phyloP scores from a whole-genome alignment of 2,113 vertebrate genomes.

The Felis catus region DNA sequence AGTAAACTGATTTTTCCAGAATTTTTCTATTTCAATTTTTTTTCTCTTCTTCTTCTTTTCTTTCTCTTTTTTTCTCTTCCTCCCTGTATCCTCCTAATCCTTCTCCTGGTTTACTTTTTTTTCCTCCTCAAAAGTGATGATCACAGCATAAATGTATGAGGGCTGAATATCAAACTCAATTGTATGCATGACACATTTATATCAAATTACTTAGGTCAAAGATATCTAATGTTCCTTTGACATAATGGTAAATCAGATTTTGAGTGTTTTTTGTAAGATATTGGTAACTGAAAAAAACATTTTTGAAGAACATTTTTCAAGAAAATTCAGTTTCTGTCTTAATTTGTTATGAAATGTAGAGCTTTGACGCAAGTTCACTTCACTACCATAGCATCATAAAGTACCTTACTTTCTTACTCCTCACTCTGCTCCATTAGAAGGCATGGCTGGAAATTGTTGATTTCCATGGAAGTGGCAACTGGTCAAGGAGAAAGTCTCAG shows the following conservation, averaged over 20 bases:
- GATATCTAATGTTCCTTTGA: neutral
- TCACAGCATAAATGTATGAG: neutral
- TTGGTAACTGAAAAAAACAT: neutral
- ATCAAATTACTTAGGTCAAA: neutral
- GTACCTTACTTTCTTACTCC: neutral
- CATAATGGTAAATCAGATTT: neutral
- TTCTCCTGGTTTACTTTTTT: neutral
- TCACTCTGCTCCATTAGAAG: neutral
- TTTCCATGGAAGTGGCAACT: neutral
- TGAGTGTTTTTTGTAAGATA: neutral
- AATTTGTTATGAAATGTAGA: neutral
- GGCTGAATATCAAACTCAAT: neutral
- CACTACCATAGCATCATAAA: neutral
- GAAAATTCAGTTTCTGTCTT: slow-evolving; percentile 1
- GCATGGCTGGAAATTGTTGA: neutral
- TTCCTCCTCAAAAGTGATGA: neutral
- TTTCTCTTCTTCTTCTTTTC: neutral
- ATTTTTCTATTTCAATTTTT: neutral
- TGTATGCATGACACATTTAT: neutral
- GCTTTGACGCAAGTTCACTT: neutral
- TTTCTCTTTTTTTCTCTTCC: neutral
- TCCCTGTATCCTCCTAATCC: neutral
- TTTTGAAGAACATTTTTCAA: neutral
- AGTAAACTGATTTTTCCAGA: neutral
- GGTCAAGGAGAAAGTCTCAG: neutral